Conservation (phyloP, 2,797 vertebrate genomes). For the Crenuchus spilurus region DNA sequence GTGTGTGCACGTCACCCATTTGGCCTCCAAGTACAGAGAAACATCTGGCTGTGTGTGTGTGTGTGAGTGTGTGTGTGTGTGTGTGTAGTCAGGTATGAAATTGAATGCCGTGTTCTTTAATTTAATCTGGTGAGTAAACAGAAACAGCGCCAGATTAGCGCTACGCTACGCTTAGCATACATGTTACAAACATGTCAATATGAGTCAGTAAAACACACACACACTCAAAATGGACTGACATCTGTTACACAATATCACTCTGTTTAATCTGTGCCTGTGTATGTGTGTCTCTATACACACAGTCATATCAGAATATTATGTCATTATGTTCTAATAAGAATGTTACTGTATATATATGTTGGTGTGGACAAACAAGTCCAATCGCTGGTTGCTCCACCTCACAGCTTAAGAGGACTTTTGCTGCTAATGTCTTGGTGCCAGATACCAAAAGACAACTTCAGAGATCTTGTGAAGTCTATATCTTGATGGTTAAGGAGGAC, state of each 20-base stretch:
- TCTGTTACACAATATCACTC: not conserved
- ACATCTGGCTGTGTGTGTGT: conserved; percentile 23
- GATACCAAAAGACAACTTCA: too few relatives aligned
- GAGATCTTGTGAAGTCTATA: too few relatives aligned
- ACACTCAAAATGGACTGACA: too few relatives aligned
- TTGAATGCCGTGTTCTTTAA: conserved; percentile 76
- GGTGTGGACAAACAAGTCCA: too few relatives aligned
- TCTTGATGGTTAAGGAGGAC: too few relatives aligned
- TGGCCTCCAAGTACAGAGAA: not conserved
- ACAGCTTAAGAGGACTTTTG: too few relatives aligned
- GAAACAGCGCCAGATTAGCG: conserved; percentile 63
- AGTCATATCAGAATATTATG: too few relatives aligned
- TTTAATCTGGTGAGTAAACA: conserved; percentile 78
- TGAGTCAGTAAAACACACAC: conserved; percentile 39
- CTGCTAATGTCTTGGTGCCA: too few relatives aligned
- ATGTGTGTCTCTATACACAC: not conserved
- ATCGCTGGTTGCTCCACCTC: too few relatives aligned
- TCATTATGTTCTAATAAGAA: too few relatives aligned
- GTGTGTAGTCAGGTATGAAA: conserved; percentile 78
- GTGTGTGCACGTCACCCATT: too few relatives aligned
- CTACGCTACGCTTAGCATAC: conserved; percentile 52
- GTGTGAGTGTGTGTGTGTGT: conserved; percentile 15
- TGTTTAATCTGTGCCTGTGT: not conserved
- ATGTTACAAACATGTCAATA: conserved; percentile 61
- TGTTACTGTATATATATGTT: too few relatives aligned